phyloP scores from a whole-genome alignment of 2,113 vertebrate genomes.

The Pithys albifrons region DNA sequence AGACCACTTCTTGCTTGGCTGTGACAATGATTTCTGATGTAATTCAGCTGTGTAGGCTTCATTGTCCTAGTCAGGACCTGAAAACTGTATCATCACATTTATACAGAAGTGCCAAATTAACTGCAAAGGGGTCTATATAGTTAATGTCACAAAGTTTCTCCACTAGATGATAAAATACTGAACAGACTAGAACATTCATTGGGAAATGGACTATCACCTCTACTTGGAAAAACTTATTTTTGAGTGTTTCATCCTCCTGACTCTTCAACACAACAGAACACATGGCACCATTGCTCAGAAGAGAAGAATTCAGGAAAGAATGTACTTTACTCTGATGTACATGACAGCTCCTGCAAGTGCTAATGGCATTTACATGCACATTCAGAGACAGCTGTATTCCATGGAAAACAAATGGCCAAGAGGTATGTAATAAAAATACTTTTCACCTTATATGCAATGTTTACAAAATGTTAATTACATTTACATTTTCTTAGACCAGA shows the following conservation, averaged over 20 bases:
- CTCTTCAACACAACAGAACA: neutral
- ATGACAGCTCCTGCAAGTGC: neutral
- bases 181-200: neutral
- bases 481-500: neutral
- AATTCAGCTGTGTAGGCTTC: neutral
- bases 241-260: neutral
- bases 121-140: neutral
- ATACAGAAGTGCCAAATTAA: neutral
- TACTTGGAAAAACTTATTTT: neutral
- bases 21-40: neutral
- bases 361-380: neutral
- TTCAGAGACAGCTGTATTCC: neutral
- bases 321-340: neutral
- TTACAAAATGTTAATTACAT: neutral
- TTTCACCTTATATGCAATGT: neutral
- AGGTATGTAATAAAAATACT: neutral
- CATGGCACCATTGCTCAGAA: neutral
- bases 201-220: neutral
- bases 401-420: neutral
- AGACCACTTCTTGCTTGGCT: neutral
- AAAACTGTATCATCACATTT: neutral
- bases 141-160: neutral
- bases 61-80: neutral
- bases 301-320: neutral
- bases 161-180: neutral